Conservation (phyloP, 2,888 invertebrate genomes). For the Rapana venosa region DNA sequence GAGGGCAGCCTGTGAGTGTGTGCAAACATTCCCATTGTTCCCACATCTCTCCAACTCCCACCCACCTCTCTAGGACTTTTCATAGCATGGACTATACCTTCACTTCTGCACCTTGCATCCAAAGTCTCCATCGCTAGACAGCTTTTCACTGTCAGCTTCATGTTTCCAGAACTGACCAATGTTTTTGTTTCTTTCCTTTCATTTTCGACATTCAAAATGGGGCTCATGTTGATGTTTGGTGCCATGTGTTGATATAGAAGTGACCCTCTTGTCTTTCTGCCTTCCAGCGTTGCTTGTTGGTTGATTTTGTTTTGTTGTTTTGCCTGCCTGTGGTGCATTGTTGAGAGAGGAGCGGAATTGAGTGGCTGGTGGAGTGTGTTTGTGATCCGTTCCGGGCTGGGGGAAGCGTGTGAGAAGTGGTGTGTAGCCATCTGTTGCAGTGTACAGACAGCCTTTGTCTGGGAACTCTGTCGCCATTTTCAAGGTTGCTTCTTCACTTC, state of each 20-base stretch:
- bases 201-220: no score
- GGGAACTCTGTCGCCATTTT: background rate
- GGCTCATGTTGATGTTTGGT: no score
- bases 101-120: background rate
- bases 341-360: background rate
- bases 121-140: background rate
- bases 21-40: slow-evolving; percentile 18
- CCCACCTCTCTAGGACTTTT: background rate
- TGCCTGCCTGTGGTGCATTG: background rate
- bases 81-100: background rate
- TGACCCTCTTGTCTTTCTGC: background rate
- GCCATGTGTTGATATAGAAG: no score
- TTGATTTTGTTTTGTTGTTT: background rate
- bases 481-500: background rate
- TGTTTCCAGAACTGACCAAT: background rate
- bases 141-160: background rate
- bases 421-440: slow-evolving; percentile 3
- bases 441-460: background rate
- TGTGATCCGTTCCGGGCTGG: background rate
- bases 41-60: background rate
- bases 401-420: background rate
- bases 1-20: background rate
- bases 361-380: background rate
- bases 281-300: background rate
- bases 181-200: background rate